These are phyloP conservation scores for Hermetia illucens DNA, from an alignment of 1,140 invertebrate genomes.

Conservation along the genomic window DNA sequence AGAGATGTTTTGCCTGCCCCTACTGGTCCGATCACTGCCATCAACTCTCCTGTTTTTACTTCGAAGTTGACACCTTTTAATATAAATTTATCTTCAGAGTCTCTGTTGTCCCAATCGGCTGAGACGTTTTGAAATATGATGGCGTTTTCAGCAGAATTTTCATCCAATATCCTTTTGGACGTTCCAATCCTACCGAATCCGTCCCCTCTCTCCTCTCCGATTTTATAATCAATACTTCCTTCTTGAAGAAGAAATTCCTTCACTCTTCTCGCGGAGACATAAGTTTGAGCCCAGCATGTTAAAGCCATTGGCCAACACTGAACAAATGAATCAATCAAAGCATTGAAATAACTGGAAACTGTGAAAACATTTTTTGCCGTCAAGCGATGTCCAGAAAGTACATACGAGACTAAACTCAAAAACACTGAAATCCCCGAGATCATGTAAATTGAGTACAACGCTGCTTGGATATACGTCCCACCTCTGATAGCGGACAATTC, in stretches of 20 bases:
- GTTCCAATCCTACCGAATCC: constrained; percentile 16
- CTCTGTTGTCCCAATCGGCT: constrained; percentile 30
- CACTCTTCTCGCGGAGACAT: constrained; percentile 47
- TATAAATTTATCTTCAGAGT: constrained; percentile 15
- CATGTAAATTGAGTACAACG: constrained; percentile 14
- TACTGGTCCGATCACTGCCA: constrained; percentile 53
- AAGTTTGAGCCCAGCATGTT: constrained; percentile 24
- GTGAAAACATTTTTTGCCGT: constrained; percentile 59
- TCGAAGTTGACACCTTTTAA: constrained; percentile 36
- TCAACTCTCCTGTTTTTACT: constrained; percentile 34
- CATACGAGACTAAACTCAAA: constrained; percentile 53
- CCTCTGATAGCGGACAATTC: constrained; percentile 42
- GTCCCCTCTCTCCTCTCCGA: constrained; percentile 12
- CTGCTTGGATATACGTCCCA: not conserved
- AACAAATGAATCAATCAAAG: constrained; percentile 47
- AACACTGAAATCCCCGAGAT: constrained; percentile 59
- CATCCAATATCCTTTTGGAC: constrained; percentile 18
- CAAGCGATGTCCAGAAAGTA: constrained; percentile 43
- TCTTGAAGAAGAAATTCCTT: constrained; percentile 34
- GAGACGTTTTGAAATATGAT: constrained; percentile 27
- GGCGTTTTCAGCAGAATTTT: constrained; percentile 34
- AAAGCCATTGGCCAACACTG: constrained; percentile 51
- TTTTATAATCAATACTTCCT: constrained; percentile 31
- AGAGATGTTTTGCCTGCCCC: constrained; percentile 61
- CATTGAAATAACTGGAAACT: constrained; percentile 50